These are phyloP conservation scores for Coccyzus lansbergi DNA, from an alignment of 2,797 vertebrate genomes.

Conservation along the genomic window DNA sequence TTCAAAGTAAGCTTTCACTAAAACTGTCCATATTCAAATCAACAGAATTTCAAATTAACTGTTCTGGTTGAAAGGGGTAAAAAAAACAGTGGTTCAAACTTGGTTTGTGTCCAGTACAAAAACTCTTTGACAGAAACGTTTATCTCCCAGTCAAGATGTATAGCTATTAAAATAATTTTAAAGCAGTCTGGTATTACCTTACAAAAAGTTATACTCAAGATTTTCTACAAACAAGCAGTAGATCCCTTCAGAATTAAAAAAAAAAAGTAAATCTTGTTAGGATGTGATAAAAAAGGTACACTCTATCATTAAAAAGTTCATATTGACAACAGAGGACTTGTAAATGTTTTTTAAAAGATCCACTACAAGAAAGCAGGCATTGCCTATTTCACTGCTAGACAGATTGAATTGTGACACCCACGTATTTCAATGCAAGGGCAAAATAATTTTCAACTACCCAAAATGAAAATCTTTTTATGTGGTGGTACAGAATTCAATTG, in stretches of 20 bases:
- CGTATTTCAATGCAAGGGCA: background rate
- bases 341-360: background rate
- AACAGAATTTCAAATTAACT: background rate
- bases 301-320: background rate
- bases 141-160: fast-evolving
- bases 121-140: background rate
- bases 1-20: background rate
- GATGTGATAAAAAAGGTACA: background rate
- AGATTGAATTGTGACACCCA: background rate
- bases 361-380: background rate
- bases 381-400: background rate
- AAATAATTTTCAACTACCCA: background rate
- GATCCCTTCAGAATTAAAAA: background rate
- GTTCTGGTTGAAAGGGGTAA: background rate
- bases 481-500: background rate
- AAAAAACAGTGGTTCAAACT: background rate
- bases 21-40: background rate
- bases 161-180: background rate
- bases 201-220: background rate
- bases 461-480: background rate
- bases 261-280: background rate
- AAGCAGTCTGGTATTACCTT: background rate
- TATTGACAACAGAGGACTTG: background rate
- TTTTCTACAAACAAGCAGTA: background rate
- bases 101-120: background rate